Evolutionary conservation across 1,140 invertebrate species (phyloP).

Genomic region (Sarcophaga bullata): DNA sequence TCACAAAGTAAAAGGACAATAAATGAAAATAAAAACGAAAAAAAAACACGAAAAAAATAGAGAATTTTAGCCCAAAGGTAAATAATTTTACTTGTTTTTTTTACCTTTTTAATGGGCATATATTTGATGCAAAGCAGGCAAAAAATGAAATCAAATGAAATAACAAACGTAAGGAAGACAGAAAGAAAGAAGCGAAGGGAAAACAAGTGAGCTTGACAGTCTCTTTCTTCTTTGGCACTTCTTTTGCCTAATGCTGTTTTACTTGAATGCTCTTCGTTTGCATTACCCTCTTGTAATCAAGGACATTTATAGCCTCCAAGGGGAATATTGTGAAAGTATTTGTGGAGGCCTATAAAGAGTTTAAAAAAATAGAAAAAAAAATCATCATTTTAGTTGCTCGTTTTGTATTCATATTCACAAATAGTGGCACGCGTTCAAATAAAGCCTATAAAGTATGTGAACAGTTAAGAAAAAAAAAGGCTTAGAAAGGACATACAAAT

Average conservation of each 20-base stretch:
- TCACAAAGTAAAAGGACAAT: neutral
- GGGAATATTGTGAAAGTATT: slow-evolving; percentile 5
- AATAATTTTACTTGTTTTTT: slow-evolving; percentile 7
- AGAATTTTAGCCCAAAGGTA: neutral
- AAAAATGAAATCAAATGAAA: neutral
- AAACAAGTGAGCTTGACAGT: neutral
- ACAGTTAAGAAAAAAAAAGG: too few species aligned
- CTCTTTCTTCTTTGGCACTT: neutral
- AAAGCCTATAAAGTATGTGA: too few species aligned
- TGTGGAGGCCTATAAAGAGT: neutral
- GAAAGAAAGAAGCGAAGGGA: too few species aligned
- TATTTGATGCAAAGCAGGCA: neutral
- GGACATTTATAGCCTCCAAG: neutral
- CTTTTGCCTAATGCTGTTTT: neutral
- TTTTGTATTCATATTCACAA: too few species aligned
- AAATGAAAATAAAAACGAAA: too few species aligned
- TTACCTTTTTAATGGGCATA: neutral
- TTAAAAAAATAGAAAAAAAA: too few species aligned
- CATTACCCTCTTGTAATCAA: slow-evolving; percentile 6
- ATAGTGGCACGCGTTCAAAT: too few species aligned
- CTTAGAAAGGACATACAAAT: too few species aligned
- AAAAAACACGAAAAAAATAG: neutral
- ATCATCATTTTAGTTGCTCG: too few species aligned
- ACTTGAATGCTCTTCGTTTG: neutral
- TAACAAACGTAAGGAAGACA: too few species aligned